These are phyloP conservation scores for Phalacrocorax pelagicus DNA, from an alignment of 2,113 vertebrate species.

Conservation along the genomic window DNA sequence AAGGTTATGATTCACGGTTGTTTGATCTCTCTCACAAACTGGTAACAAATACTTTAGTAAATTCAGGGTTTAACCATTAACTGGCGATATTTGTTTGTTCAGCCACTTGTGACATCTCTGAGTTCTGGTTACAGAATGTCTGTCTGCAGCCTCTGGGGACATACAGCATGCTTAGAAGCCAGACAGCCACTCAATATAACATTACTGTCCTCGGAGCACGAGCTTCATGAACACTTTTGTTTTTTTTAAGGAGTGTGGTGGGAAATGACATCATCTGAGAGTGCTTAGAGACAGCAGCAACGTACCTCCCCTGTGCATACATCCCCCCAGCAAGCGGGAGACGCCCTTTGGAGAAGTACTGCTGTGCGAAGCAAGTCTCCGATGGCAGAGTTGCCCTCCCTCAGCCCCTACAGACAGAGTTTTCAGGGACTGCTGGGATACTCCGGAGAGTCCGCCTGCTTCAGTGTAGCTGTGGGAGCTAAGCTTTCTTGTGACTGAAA, in stretches of 20 bases:
- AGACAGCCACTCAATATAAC: not conserved
- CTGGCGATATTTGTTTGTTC: constrained; percentile 34
- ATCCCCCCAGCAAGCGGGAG: fast-evolving
- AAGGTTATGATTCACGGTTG: constrained; percentile 45
- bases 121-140: not conserved
- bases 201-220: fast-evolving
- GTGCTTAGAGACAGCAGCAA: not conserved
- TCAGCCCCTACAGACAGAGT: fast-evolving
- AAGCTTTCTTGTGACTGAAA: not conserved
- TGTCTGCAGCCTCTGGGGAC: not conserved
- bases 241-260: not conserved
- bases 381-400: fast-evolving
- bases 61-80: constrained; percentile 63
- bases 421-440: not conserved
- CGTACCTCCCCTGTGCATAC: fast-evolving
- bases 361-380: fast-evolving
- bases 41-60: constrained; percentile 44
- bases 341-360: not conserved
- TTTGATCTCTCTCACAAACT: constrained; percentile 58
- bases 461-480: not conserved
- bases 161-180: not conserved
- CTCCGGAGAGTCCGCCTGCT: not conserved
- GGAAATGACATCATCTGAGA: not conserved
- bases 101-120: constrained; percentile 38
- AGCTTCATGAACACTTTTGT: not conserved